A percentile compares a stretch with the other conserved stretches of the same genome.
Evolutionary conservation across 1,140 invertebrate species (phyloP).

Genomic region (Eurosta solidaginis): DNA sequence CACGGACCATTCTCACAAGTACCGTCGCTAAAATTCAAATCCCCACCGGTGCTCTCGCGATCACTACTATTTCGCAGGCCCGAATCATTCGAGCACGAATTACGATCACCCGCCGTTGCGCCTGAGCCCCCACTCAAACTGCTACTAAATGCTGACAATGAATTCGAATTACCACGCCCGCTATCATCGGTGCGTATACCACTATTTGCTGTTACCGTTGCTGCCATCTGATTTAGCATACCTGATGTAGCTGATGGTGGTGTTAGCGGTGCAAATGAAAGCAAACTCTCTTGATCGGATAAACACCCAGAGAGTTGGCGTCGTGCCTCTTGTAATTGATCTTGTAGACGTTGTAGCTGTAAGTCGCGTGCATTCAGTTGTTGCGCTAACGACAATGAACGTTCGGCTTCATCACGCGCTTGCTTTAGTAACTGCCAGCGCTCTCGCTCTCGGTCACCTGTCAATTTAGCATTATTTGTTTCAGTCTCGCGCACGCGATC

Average conservation of each 20-base stretch:
- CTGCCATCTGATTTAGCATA: constrained; percentile 60
- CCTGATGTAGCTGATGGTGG: constrained; percentile 56
- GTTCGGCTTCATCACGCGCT: constrained; percentile 86
- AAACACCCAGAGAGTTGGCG: constrained; percentile 74
- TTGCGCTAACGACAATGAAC: constrained; percentile 81
- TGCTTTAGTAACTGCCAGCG: constrained; percentile 85
- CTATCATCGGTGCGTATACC: constrained; percentile 65
- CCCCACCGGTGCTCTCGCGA: constrained; percentile 71
- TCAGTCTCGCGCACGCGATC: constrained; percentile 66
- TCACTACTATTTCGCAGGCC: constrained; percentile 80
- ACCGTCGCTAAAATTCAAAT: constrained; percentile 58
- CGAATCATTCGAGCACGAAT: constrained; percentile 86
- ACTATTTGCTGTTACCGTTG: constrained; percentile 52
- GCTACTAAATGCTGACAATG: constrained; percentile 57
- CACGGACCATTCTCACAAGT: constrained; percentile 58
- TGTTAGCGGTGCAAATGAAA: constrained; percentile 63
- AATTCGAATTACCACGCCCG: constrained; percentile 62
- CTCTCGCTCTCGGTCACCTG: constrained; percentile 85
- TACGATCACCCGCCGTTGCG: constrained; percentile 66
- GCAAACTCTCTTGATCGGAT: constrained; percentile 74
- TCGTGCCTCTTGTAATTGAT: constrained; percentile 79
- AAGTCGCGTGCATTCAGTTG: constrained; percentile 84
- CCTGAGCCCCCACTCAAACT: constrained; percentile 66
- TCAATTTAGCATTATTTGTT: constrained; percentile 69
- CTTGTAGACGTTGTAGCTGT: constrained; percentile 80